phyloP scores from a whole-genome alignment of 2,113 vertebrate genomes.

The Fregata magnificens region DNA sequence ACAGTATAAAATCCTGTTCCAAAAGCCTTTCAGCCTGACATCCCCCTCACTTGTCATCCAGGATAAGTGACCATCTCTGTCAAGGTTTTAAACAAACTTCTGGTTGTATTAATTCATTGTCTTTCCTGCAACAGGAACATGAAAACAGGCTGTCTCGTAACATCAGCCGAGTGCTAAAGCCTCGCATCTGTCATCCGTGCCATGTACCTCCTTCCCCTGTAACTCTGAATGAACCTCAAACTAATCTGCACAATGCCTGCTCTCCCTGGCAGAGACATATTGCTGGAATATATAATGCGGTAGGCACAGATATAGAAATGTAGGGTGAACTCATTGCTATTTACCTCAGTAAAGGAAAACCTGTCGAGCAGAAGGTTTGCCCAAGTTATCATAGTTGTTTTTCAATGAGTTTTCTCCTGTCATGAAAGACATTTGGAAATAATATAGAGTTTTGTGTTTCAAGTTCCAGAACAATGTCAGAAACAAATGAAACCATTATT shows the following conservation, averaged over 20 bases:
- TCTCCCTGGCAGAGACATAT: background rate
- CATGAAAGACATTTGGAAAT: background rate
- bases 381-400: background rate
- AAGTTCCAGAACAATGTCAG: background rate
- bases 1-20: background rate
- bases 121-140: background rate
- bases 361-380: background rate
- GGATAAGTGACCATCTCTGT: background rate
- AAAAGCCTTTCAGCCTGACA: background rate
- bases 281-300: background rate
- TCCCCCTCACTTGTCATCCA: background rate
- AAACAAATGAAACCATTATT: constrained; percentile 27
- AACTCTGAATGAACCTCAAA: background rate
- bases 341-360: background rate
- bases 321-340: background rate
- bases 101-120: background rate
- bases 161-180: background rate
- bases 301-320: background rate
- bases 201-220: background rate
- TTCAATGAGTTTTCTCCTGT: background rate
- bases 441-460: background rate
- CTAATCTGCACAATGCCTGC: background rate
- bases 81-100: background rate
- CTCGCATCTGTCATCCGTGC: background rate
- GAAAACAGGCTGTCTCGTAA: background rate